Base-by-base conservation (phyloP, 2,888 invertebrate species). In the Scaeva pyrastri region DNA sequence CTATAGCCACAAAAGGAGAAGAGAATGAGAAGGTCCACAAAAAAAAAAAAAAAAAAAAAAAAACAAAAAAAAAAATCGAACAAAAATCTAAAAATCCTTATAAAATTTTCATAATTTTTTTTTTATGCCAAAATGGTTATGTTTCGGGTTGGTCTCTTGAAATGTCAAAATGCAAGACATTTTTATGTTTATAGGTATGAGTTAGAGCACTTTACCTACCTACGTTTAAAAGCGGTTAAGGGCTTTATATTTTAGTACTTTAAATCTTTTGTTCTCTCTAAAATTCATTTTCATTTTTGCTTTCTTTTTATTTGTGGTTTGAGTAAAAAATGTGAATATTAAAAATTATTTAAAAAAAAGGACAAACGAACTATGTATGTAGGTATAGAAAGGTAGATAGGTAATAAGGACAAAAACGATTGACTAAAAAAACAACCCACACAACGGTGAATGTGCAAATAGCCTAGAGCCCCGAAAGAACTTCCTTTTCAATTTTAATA, bases 371-470 rank as follows among this genome's bases (percentile, higher is more conserved):
- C 14, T 50, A 43, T n/a, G n/a, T n/a, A n/a, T n/a, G 36, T 74
- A 70, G 74, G n/a, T n/a, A n/a, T 16, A 21, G 23, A 8, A 23
- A 58, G 21, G 62, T 50, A 72, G 58, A 58, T 76, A 77, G 58
- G 71, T 73, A 56, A 14, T 19, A 23, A n/a, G n/a, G n/a, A 19
- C 8, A 58, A 21, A 14, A 41, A 21, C 14, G 16, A 23, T 23
- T 19, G 52, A 64, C 62, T 64, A 45, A 16, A 58, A 68, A 58
- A 48, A 6, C 23, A 58, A 68, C 26, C 8, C 66, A 45, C 55
- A 50, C 71, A 4, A 31, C 56, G 66, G 79, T 71, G 66, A 84
- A 80, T 75, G 66, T 68, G 72, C 76, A 81, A 85, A 80, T 68
- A 68, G 60, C 80, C 72, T 31, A 50, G 50, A 73, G 81, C 68